Percentiles rank a stretch among this genome's conserved stretches.
Evolutionary conservation across 2,888 invertebrate species (phyloP).

Genomic region (Leptopterna dolabrata): DNA sequence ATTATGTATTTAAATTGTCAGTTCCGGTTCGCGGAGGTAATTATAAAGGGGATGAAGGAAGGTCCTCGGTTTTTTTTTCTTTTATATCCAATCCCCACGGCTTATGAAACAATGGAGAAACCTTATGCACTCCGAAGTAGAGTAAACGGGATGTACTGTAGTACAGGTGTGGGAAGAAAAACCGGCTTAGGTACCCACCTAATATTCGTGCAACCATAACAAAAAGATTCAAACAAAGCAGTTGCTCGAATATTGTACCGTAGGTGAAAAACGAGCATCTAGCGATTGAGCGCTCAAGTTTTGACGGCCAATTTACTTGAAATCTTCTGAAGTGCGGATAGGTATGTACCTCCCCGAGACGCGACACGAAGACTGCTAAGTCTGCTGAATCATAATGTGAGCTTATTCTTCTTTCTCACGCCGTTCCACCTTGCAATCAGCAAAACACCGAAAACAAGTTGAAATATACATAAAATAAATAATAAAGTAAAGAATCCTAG

Average conservation of each 20-base stretch:
- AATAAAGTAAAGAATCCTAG: no score
- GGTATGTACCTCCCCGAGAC: no score
- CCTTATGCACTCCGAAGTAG: neutral
- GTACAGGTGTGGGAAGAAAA: neutral
- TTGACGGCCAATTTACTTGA: neutral
- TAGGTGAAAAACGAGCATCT: neutral
- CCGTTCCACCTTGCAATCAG: no score
- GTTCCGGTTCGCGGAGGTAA: conserved; percentile 49
- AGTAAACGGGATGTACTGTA: conserved; percentile 10
- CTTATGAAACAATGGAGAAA: neutral
- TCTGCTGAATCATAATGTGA: no score
- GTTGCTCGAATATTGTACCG: neutral
- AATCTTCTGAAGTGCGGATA: neutral
- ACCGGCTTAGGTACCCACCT: neutral
- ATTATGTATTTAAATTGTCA: conserved; percentile 55
- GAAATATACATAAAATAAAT: no score
- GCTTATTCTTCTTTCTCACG: no score
- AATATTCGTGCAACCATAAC: neutral
- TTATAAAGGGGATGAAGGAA: conserved; percentile 31
- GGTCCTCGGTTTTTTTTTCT: neutral
- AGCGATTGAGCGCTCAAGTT: neutral
- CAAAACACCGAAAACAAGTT: no score
- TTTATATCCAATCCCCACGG: neutral
- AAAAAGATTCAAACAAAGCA: neutral
- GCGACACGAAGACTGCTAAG: no score